phyloP scores from a whole-genome alignment of 2,888 invertebrate species.

The Bhutanitis thaidina region DNA sequence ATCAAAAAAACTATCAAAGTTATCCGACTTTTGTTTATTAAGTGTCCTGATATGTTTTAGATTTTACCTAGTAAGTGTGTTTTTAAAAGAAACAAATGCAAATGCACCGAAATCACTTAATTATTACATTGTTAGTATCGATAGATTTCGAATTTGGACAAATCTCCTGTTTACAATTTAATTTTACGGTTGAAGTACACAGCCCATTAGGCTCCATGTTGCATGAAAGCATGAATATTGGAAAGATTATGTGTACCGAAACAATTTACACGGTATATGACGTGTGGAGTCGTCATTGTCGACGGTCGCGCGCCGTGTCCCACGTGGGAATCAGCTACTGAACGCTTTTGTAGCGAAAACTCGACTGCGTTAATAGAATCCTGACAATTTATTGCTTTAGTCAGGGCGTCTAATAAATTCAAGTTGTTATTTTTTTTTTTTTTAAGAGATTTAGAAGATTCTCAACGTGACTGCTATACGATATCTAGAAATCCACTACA shows the following conservation, averaged over 20 bases:
- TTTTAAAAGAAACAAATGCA: too few relatives aligned
- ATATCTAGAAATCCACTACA: too few relatives aligned
- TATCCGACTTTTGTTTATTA: too few relatives aligned
- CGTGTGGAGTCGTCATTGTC: constrained; percentile 48
- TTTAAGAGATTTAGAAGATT: too few relatives aligned
- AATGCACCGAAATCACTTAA: too few relatives aligned
- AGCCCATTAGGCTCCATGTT: constrained; percentile 19
- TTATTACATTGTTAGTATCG: background rate
- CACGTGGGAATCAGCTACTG: constrained; percentile 43
- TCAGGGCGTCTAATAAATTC: background rate
- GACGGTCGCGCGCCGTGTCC: constrained; percentile 46
- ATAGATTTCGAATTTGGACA: background rate
- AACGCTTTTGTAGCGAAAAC: background rate
- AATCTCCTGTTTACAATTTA: background rate
- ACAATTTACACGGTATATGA: constrained; percentile 60
- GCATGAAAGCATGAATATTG: constrained; percentile 23
- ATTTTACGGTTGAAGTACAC: constrained; percentile 23
- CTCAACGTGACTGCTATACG: too few relatives aligned
- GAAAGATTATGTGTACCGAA: constrained; percentile 27
- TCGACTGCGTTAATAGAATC: background rate
- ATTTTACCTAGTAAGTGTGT: too few relatives aligned
- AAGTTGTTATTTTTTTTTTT: background rate
- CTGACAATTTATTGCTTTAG: background rate
- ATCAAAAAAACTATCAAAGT: too few relatives aligned
- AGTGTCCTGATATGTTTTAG: too few relatives aligned